Percentiles rank a stretch among this genome's conserved stretches.
Conservation (phyloP, 2,113 vertebrate species). For the Hystrix brachyura region DNA sequence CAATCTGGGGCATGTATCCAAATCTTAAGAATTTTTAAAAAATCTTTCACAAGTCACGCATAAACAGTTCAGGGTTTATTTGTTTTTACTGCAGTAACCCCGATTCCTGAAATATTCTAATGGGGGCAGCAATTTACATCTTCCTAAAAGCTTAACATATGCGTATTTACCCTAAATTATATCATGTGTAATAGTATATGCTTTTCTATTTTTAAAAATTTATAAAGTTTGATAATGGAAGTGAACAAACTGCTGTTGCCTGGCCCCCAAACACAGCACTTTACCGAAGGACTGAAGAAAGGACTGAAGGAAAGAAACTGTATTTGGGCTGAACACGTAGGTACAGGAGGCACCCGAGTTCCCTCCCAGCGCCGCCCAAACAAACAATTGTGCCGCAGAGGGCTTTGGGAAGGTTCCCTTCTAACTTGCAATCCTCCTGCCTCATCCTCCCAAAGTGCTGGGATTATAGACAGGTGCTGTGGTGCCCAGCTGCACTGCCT, state of each 20-base stretch:
- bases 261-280: neutral
- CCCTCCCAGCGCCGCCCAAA: neutral
- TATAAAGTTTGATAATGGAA: neutral
- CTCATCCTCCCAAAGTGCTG: neutral
- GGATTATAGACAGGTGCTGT: neutral
- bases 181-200: neutral
- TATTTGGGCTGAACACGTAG: neutral
- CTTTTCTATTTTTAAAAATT: slow-evolving; percentile 44
- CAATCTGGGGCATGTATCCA: slow-evolving; percentile 12
- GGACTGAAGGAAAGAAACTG: neutral
- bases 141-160: slow-evolving; percentile 49
- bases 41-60: slow-evolving; percentile 37
- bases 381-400: neutral
- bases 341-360: neutral
- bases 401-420: neutral
- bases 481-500: neutral
- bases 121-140: slow-evolving; percentile 44
- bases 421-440: neutral
- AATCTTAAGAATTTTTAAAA: slow-evolving; percentile 5
- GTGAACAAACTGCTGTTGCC: slow-evolving; percentile 25
- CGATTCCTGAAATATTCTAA: slow-evolving; percentile 46
- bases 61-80: slow-evolving; percentile 31
- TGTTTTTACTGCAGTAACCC: slow-evolving; percentile 66
- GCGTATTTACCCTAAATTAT: neutral
- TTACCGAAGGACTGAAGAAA: neutral